These are phyloP conservation scores for Lasioglossum pauxillum DNA, from an alignment of 2,888 invertebrate genomes.

Conservation along the genomic window DNA sequence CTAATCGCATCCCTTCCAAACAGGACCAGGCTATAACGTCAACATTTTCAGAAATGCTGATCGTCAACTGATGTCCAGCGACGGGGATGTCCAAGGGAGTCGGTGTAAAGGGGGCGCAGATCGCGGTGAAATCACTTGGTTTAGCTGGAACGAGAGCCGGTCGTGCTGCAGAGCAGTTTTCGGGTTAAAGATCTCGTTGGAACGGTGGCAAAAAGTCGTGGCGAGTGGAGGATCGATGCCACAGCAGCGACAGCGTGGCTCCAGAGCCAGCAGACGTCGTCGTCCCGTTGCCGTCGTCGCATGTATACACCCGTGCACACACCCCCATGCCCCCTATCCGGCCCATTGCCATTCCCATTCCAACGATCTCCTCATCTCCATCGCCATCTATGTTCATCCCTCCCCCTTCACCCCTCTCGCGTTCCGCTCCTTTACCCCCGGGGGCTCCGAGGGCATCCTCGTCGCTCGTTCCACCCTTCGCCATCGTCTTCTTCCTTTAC, in stretches of 20 bases:
- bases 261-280: constrained; percentile 74
- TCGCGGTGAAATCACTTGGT: constrained; percentile 54
- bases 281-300: constrained; percentile 40
- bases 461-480: constrained; percentile 21
- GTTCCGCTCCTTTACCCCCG: constrained; percentile 51
- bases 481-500: constrained; percentile 27
- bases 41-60: not conserved
- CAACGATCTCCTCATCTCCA: constrained; percentile 66
- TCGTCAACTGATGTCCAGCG: not conserved
- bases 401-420: constrained; percentile 31
- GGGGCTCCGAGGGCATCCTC: constrained; percentile 45
- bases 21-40: not conserved
- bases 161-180: constrained; percentile 62
- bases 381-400: constrained; percentile 62
- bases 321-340: constrained; percentile 52
- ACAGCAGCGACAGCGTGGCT: constrained; percentile 81
- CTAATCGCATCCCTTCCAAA: not conserved
- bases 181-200: constrained; percentile 72
- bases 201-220: constrained; percentile 77
- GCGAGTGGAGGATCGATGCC: constrained; percentile 77
- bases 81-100: not conserved
- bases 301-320: constrained; percentile 48
- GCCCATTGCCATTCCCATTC: constrained; percentile 71
- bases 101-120: not conserved
- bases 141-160: constrained; percentile 53